Evolutionary conservation across 2,888 invertebrate genomes (phyloP), one percentile per base, ranked within the genome.

Genomic region (Stenodema calcarata): DNA sequence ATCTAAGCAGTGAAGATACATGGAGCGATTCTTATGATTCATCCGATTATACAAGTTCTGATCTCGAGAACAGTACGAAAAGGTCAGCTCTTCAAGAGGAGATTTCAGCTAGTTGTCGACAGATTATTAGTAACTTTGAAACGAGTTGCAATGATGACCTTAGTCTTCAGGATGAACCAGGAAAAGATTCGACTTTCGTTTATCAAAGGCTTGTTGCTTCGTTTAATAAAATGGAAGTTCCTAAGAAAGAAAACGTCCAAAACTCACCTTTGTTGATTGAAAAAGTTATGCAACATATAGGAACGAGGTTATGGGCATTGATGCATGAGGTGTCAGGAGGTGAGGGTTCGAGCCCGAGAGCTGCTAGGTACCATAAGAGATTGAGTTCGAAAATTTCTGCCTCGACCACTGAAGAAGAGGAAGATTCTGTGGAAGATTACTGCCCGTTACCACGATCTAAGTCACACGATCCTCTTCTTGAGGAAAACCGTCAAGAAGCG

Each of bases 1-100:
- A 97, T 91, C 92, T 97, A 88, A 97, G 97, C 89, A 96, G 96
- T 89, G 97, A 97, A 90, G 97, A 97, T 90, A 96, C 97, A 3
- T 97, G 97, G 96, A 97, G 97, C 89, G 97, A 97, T 91, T 97
- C 97, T 0, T 97, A 97, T 90, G 97, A 97, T 91, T 97, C 97
- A 2, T 97, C 97, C 0, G 97, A 97, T 91, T 97, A 97, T 90
- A 97, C 97, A 0, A 96, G 96, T 88, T 96, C 96, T 0, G 97
- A 97, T 91, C 92, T 96, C 83, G 97, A 96, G 90, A 94, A 95
- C 7, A 90, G 91, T 12, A 91, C 92, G n/a, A 91, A 92, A 14
- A 94, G 95, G 90, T 94, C 95, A 0, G 95, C 94, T 0, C 91
- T 96, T 14, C 95, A 96, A 90, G 95, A 96, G 90, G 96, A 96